Percentiles rank a stretch among this genome's conserved stretches.
phyloP scores from a whole-genome alignment of 2,888 invertebrate genomes.

The Quadroppia sp. region DNA sequence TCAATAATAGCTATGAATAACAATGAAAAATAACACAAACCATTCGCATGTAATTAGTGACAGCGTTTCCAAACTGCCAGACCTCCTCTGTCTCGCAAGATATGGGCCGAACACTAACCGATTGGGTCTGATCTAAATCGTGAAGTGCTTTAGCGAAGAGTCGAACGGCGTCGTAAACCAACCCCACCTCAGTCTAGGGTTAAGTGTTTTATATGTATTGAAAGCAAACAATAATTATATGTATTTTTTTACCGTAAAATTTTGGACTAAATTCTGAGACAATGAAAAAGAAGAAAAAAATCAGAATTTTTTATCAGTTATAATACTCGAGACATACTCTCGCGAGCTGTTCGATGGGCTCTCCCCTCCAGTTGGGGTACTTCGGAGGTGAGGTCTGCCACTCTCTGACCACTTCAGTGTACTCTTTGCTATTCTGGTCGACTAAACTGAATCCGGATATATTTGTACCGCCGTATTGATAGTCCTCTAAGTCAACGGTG shows the following conservation, averaged over 20 bases:
- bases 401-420: constrained; percentile 44
- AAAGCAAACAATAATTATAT: constrained; percentile 7
- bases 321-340: background rate
- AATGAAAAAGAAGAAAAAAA: background rate
- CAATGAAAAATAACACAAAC: constrained; percentile 41
- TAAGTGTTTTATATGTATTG: background rate
- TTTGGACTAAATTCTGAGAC: constrained; percentile 22
- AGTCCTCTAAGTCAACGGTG: constrained; percentile 85
- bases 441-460: constrained; percentile 88
- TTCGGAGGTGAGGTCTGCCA: constrained; percentile 41
- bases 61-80: constrained; percentile 46
- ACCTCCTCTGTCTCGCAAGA: constrained; percentile 47
- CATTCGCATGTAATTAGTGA: constrained; percentile 47
- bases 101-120: constrained; percentile 46
- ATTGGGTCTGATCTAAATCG: constrained; percentile 47
- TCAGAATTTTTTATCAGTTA: background rate
- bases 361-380: constrained; percentile 23
- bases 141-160: constrained; percentile 48
- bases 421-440: constrained; percentile 56
- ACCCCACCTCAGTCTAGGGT: constrained; percentile 48
- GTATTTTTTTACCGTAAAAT: constrained; percentile 41
- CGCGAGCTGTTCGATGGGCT: constrained; percentile 3
- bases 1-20: background rate
- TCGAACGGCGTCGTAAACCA: constrained; percentile 48
- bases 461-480: constrained; percentile 91